Evolutionary conservation across 2,797 vertebrate genomes (phyloP).

Genomic region (Dromococcyx pavoninus): DNA sequence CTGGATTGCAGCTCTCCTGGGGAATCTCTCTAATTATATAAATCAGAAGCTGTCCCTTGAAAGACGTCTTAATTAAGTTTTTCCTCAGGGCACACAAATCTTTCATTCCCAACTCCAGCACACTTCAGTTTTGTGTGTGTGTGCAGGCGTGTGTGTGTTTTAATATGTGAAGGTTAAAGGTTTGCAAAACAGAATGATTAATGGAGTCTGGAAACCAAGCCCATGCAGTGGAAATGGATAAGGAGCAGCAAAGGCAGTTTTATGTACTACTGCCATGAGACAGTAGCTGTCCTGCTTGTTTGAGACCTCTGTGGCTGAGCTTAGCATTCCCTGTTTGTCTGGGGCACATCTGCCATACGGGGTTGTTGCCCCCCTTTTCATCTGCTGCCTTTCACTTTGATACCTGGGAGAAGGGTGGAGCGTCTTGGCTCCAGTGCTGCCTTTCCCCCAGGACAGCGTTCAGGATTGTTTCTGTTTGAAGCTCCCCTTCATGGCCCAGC

Average conservation of each 20-base stretch:
- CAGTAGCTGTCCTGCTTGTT: not conserved
- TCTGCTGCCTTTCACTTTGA: not conserved
- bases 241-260: conserved; percentile 24
- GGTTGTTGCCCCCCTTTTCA: not conserved
- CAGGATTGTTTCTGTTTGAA: not conserved
- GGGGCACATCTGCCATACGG: not conserved
- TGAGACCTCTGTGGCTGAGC: not conserved
- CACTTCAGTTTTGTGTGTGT: not conserved
- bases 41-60: not conserved
- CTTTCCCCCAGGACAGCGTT: not conserved
- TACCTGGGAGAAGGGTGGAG: not conserved
- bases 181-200: conserved; percentile 60
- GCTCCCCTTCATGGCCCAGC: not conserved
- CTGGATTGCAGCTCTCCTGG: not conserved
- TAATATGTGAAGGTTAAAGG: conserved; percentile 29
- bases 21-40: not conserved
- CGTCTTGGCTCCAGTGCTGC: not conserved
- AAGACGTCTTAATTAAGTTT: not conserved
- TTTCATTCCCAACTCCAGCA: not conserved
- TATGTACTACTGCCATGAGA: not conserved
- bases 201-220: conserved; percentile 44
- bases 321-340: not conserved
- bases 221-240: conserved; percentile 19
- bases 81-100: conserved; percentile 23
- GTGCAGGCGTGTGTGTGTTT: not conserved